Evolutionary conservation across 2,888 invertebrate genomes (phyloP).

Genomic region (Euzophera pinguis): DNA sequence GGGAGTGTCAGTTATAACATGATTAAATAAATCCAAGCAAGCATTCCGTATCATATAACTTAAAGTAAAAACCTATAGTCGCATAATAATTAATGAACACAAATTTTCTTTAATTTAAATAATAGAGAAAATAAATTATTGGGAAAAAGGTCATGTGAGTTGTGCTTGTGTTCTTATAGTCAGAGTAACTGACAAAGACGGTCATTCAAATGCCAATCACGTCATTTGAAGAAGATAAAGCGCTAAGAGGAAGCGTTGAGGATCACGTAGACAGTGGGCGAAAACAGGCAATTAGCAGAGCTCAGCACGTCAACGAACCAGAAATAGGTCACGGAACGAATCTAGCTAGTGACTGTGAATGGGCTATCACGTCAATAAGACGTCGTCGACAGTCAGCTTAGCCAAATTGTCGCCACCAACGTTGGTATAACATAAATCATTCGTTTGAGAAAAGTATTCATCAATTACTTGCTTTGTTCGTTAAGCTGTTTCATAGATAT

Average conservation of each 20-base stretch:
- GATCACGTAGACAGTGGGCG: conserved; percentile 54
- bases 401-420: conserved; percentile 42
- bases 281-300: conserved; percentile 54
- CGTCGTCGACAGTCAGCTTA: conserved; percentile 41
- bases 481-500: background rate
- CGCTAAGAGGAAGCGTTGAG: conserved; percentile 40
- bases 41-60: conserved; percentile 42
- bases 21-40: conserved; percentile 58
- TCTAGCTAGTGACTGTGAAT: conserved; percentile 43
- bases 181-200: conserved; percentile 35
- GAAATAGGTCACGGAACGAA: conserved; percentile 47
- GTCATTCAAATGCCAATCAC: conserved; percentile 51
- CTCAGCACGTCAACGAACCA: conserved; percentile 51
- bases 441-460: conserved; percentile 29
- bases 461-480: conserved; percentile 2
- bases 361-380: conserved; percentile 28
- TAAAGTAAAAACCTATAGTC: too few species aligned
- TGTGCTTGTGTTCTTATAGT: conserved; percentile 1
- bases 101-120: too few species aligned
- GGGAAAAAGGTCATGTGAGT: too few species aligned
- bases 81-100: too few species aligned
- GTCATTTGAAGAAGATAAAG: conserved; percentile 40
- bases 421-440: conserved; percentile 34
- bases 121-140: conserved; percentile 22
- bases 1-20: conserved; percentile 60